These are phyloP conservation scores for Polypterus bichir DNA, from an alignment of 2,113 vertebrate species.

Conservation along the genomic window DNA sequence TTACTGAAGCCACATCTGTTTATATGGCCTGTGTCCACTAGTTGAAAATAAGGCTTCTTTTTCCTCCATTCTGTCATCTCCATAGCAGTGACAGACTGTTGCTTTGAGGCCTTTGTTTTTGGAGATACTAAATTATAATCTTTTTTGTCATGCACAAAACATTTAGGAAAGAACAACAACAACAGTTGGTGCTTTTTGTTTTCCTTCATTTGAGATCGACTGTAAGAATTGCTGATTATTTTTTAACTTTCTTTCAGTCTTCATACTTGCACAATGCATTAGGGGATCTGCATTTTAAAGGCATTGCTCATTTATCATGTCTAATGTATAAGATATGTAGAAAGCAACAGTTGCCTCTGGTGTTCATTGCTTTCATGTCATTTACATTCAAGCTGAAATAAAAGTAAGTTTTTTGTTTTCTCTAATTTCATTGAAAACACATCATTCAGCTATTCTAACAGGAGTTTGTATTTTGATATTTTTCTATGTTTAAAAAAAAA, in stretches of 20 bases:
- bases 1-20: constrained; percentile 52
- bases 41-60: constrained; percentile 33
- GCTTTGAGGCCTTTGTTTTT: constrained; percentile 20
- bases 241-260: constrained; percentile 18
- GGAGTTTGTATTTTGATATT: too few species aligned
- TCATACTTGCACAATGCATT: constrained; percentile 14
- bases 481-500: too few species aligned
- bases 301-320: too few species aligned
- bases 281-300: too few species aligned
- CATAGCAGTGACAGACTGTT: constrained; percentile 14
- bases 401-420: too few species aligned
- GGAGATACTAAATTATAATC: constrained; percentile 28
- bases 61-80: constrained; percentile 29
- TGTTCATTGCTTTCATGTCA: too few species aligned
- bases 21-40: constrained; percentile 39
- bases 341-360: too few species aligned
- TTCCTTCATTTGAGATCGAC: constrained; percentile 28
- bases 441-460: too few species aligned
- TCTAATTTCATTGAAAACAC: too few species aligned
- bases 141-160: constrained; percentile 30
- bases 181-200: constrained; percentile 24
- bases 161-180: constrained; percentile 30
- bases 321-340: too few species aligned
- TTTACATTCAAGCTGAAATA: too few species aligned
- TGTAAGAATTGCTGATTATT: constrained; percentile 25